Evolutionary conservation across 1,140 invertebrate species (phyloP).

Genomic region (Gerris buenoi): DNA sequence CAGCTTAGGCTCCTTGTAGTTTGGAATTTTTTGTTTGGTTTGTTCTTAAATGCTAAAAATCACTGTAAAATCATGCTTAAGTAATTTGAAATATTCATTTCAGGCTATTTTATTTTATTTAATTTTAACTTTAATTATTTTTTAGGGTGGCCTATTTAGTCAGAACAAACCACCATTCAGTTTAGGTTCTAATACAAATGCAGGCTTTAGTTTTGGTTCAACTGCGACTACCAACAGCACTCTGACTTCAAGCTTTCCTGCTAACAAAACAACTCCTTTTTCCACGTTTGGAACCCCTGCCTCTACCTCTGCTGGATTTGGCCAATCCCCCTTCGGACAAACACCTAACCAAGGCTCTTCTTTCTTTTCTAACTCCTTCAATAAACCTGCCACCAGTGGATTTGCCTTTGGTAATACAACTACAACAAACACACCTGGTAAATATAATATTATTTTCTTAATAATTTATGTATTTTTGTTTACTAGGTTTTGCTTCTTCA

Average conservation of each 20-base stretch:
- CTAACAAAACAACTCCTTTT: conserved; percentile 13
- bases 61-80: too few species aligned
- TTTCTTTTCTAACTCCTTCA: conserved; percentile 33
- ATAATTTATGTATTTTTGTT: not conserved
- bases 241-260: not conserved
- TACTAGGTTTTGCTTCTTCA: not conserved
- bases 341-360: conserved; percentile 27
- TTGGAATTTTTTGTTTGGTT: too few species aligned
- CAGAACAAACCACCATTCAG: conserved; percentile 35
- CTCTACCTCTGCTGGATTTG: conserved; percentile 35
- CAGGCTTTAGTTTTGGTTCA: conserved; percentile 35
- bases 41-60: too few species aligned
- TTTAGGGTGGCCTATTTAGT: conserved; percentile 31
- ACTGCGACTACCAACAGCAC: conserved; percentile 28
- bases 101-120: too few species aligned
- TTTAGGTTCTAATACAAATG: conserved; percentile 28
- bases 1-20: too few species aligned
- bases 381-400: conserved; percentile 27
- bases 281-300: conserved; percentile 33
- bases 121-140: too few species aligned
- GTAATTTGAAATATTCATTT: too few species aligned
- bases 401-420: conserved; percentile 37
- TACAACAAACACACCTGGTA: conserved; percentile 31
- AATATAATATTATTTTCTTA: too few species aligned
- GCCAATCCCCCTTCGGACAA: conserved; percentile 35